These are phyloP conservation scores for Picathartes gymnocephalus DNA, from an alignment of 2,113 vertebrate species.

Conservation along the genomic window DNA sequence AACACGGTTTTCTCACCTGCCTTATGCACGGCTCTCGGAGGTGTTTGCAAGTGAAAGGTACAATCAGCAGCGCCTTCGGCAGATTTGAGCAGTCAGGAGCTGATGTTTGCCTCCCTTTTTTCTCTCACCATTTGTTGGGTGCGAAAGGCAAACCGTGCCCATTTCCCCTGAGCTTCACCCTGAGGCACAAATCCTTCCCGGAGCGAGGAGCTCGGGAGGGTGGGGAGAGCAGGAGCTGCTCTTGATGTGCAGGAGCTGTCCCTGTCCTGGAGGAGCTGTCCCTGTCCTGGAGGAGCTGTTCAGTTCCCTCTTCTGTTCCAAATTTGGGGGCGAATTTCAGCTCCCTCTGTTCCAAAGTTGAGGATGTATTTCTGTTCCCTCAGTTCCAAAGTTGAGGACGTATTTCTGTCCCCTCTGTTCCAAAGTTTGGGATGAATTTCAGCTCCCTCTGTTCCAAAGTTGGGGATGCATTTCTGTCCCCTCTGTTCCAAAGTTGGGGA, in stretches of 20 bases:
- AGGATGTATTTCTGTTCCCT: background rate
- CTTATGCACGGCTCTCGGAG: background rate
- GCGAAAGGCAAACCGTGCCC: background rate
- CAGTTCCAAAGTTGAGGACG: no score
- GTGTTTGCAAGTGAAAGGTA: background rate
- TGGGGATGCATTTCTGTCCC: background rate
- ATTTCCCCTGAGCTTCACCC: background rate
- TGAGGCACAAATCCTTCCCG: background rate
- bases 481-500: background rate
- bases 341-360: no score
- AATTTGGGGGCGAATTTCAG: no score
- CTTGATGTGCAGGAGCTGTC: background rate
- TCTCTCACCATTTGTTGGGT: background rate
- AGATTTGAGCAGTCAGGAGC: background rate
- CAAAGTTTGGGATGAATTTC: no score
- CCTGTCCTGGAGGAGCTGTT: background rate
- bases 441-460: background rate
- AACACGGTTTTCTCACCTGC: background rate
- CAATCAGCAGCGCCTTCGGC: background rate
- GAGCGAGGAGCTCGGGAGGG: background rate
- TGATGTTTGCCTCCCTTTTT: background rate
- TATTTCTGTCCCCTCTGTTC: background rate
- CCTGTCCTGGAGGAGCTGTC: background rate
- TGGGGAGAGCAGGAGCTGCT: background rate
- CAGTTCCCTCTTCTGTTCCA: no score